Conservation (phyloP, 2,113 vertebrate genomes). For the Coregonus clupeaformis region DNA sequence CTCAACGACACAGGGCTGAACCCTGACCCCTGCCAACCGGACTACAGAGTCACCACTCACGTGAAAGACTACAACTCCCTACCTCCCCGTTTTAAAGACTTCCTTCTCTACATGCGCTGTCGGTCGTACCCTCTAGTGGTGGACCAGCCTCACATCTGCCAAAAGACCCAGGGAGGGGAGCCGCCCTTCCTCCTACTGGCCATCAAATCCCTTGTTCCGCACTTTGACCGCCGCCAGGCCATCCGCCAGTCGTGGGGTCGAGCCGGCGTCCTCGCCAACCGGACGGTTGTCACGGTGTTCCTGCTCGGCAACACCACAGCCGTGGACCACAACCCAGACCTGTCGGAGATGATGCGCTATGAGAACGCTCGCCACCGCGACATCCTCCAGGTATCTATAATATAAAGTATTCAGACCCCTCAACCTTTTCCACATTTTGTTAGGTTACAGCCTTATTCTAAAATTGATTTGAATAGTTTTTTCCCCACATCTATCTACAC, state of each 20-base stretch:
- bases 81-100: slow-evolving; percentile 74
- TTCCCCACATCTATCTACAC: no score
- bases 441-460: no score
- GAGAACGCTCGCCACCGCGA: slow-evolving; percentile 74
- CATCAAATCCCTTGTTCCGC: slow-evolving; percentile 79
- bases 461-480: no score
- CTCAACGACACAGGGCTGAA: slow-evolving; percentile 37
- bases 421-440: no score
- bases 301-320: slow-evolving; percentile 75
- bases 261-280: slow-evolving; percentile 58
- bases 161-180: slow-evolving; percentile 6
- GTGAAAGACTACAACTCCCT: slow-evolving; percentile 78
- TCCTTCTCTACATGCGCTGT: slow-evolving; percentile 79
- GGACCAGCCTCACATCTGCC: slow-evolving; percentile 73
- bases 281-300: slow-evolving; percentile 74
- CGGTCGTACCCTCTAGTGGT: slow-evolving; percentile 70
- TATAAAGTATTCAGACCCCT: no score
- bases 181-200: slow-evolving; percentile 81
- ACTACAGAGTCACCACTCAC: slow-evolving; percentile 56
- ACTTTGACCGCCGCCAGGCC: slow-evolving; percentile 83
- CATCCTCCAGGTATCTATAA: slow-evolving; percentile 58
- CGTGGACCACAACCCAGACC: slow-evolving; percentile 70
- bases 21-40: slow-evolving; percentile 54
- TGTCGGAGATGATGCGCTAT: slow-evolving; percentile 71
- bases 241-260: slow-evolving; percentile 85